phyloP scores from a whole-genome alignment of 2,888 invertebrate genomes.

The Caradrina kadenii region DNA sequence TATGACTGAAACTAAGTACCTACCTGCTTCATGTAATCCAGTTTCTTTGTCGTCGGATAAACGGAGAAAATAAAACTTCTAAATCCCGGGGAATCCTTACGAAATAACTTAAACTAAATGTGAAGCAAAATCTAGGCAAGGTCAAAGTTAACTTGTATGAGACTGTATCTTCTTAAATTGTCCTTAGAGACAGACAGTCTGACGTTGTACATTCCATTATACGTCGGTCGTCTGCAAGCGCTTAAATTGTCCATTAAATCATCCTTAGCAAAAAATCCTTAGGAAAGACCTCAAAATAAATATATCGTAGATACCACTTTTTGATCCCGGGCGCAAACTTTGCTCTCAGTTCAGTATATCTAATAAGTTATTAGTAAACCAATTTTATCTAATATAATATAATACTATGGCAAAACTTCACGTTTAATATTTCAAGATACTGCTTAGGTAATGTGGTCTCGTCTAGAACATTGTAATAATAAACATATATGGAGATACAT shows the following conservation, averaged over 20 bases:
- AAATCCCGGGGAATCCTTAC: slow-evolving; percentile 60
- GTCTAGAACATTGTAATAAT: background rate
- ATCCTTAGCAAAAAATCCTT: slow-evolving; percentile 27
- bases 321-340: background rate
- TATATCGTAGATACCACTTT: background rate
- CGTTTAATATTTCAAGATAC: slow-evolving; percentile 1
- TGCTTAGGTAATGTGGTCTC: background rate
- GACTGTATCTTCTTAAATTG: slow-evolving; percentile 47
- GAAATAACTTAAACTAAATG: slow-evolving; percentile 60
- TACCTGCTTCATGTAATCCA: slow-evolving; percentile 65
- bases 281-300: slow-evolving; percentile 23
- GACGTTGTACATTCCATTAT: slow-evolving; percentile 50
- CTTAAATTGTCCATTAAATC: slow-evolving; percentile 26
- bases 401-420: background rate
- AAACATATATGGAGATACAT: slow-evolving; percentile 12
- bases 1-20: slow-evolving; percentile 60
- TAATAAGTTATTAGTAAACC: background rate
- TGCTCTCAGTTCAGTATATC: background rate
- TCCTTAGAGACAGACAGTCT: slow-evolving; percentile 51
- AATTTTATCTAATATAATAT: background rate
- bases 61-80: slow-evolving; percentile 67
- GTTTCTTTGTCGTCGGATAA: slow-evolving; percentile 65
- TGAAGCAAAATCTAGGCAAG: slow-evolving; percentile 58
- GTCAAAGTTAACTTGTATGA: slow-evolving; percentile 55
- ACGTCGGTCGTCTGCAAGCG: slow-evolving; percentile 13